These are phyloP conservation scores for Cotesia vestalis DNA, from an alignment of 1,140 invertebrate genomes.

Conservation along the genomic window DNA sequence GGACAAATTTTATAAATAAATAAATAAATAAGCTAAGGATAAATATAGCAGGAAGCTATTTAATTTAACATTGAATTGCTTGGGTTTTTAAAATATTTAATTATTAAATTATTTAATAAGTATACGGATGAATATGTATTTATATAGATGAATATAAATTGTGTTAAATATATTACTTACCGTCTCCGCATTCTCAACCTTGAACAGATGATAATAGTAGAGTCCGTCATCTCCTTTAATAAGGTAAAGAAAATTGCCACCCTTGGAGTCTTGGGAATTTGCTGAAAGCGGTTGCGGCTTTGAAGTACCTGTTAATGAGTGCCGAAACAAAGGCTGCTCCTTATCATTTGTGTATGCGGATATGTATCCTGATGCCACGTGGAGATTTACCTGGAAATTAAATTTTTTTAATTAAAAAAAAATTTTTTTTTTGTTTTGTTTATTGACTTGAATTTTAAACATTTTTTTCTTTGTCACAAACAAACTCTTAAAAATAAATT, in stretches of 20 bases:
- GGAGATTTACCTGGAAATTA: constrained; percentile 53
- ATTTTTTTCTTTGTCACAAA: too few species aligned
- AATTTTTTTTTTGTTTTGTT: too few species aligned
- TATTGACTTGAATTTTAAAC: too few species aligned
- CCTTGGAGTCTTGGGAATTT: constrained; percentile 51
- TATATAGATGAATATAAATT: too few species aligned
- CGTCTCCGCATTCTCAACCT: constrained; percentile 51
- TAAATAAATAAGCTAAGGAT: not conserved
- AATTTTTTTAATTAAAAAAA: not conserved
- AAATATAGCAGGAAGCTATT: not conserved
- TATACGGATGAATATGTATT: too few species aligned
- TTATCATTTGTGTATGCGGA: constrained; percentile 53
- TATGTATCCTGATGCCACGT: constrained; percentile 52
- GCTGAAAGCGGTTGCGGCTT: constrained; percentile 53
- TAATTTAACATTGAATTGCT: not conserved
- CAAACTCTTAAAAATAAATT: too few species aligned
- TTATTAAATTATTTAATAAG: too few species aligned
- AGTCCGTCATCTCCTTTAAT: constrained; percentile 55
- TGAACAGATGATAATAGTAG: constrained; percentile 56
- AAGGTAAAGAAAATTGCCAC: constrained; percentile 54
- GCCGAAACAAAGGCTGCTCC: constrained; percentile 54
- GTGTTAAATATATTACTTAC: constrained; percentile 44
- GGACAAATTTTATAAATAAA: constrained; percentile 10
- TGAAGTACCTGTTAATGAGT: constrained; percentile 50
- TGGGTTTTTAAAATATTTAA: too few species aligned